Evolutionary conservation across 2,113 vertebrate species (phyloP).

Genomic region (Ahaetulla prasina): DNA sequence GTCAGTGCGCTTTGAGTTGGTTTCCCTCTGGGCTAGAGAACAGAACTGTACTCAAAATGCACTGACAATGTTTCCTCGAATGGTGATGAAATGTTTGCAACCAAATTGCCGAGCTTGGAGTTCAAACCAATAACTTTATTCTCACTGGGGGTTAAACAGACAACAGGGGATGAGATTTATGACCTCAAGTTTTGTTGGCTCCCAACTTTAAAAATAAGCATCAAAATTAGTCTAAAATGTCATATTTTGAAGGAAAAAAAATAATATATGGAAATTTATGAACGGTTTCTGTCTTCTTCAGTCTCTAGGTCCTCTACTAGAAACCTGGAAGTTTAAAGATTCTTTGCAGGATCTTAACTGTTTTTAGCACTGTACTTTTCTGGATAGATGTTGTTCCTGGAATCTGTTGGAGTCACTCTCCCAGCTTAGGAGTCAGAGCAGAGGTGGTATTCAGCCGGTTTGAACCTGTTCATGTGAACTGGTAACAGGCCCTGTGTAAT

Average conservation of each 20-base stretch:
- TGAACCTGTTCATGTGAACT: fast-evolving
- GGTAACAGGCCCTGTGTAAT: no score
- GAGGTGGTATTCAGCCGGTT: no score
- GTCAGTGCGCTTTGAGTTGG: no score
- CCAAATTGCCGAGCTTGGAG: no score
- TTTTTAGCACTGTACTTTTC: no score
- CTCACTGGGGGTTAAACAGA: background rate
- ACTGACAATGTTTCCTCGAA: no score
- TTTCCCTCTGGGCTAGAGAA: no score
- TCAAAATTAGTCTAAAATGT: background rate
- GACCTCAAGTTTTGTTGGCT: background rate
- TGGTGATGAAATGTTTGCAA: no score
- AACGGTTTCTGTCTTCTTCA: background rate
- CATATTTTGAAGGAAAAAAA: background rate
- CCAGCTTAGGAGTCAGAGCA: background rate
- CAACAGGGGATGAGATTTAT: background rate
- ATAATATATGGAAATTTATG: background rate
- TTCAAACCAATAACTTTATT: background rate
- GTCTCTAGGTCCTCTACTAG: background rate
- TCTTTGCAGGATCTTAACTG: no score
- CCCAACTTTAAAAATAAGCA: background rate
- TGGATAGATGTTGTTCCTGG: background rate
- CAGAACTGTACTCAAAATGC: no score
- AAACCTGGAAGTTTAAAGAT: background rate
- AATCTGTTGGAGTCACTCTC: background rate